Evolutionary conservation across 2,888 invertebrate species (phyloP).

Genomic region (Phengaris alcon): DNA sequence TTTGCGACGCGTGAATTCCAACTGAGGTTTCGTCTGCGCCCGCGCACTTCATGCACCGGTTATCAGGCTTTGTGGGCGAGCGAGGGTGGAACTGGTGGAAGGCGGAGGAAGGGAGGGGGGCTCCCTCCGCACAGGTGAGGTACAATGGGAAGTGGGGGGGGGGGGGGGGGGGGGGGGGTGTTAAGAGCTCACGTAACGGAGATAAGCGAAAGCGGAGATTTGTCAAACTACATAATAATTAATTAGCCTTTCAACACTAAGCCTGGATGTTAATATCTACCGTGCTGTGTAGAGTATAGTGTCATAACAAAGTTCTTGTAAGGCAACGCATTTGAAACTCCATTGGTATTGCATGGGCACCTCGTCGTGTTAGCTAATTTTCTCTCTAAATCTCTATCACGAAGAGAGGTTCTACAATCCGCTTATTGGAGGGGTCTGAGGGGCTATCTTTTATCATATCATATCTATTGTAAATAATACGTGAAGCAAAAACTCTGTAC

Average conservation of each 20-base stretch:
- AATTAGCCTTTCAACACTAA: background rate
- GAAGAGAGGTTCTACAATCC: too few relatives aligned
- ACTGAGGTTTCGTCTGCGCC: slow-evolving; percentile 69
- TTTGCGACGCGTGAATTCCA: slow-evolving; percentile 52
- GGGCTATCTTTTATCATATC: too few relatives aligned
- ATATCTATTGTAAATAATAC: too few relatives aligned
- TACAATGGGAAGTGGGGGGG: background rate
- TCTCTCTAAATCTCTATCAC: too few relatives aligned
- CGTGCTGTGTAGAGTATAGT: background rate
- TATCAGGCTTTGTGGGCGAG: slow-evolving; percentile 70
- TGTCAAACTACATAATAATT: slow-evolving; percentile 14
- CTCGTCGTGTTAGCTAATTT: too few relatives aligned
- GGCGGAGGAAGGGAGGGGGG: slow-evolving; percentile 44
- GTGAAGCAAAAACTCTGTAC: too few relatives aligned
- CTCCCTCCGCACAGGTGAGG: too few relatives aligned
- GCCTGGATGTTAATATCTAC: background rate
- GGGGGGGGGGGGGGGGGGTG: slow-evolving; percentile 46
- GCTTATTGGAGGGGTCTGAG: too few relatives aligned
- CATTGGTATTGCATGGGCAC: too few relatives aligned
- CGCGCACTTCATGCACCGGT: slow-evolving; percentile 60
- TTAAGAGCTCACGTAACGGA: slow-evolving; percentile 60
- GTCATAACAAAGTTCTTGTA: background rate
- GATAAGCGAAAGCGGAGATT: slow-evolving; percentile 49
- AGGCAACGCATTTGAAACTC: too few relatives aligned
- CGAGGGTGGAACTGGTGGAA: slow-evolving; percentile 39